Percentiles rank a stretch among this genome's conserved stretches.
Conservation (phyloP, 2,797 vertebrate species). For the Etheostoma nigrum region DNA sequence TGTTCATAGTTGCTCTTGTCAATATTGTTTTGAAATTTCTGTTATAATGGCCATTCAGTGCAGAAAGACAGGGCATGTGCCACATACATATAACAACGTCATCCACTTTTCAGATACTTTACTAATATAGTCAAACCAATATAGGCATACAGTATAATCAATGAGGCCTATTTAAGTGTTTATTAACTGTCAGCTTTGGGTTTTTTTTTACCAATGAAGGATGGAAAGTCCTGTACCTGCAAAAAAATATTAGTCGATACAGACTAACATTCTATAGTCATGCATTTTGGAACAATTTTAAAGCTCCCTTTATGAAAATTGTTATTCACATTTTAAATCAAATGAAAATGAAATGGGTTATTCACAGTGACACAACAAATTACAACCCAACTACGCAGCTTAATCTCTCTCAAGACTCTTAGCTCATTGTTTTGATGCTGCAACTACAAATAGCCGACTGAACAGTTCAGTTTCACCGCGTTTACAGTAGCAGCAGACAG, state of each 20-base stretch:
- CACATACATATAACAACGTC: background rate
- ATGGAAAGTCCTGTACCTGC: no score
- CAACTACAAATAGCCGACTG: background rate
- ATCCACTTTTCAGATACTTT: background rate
- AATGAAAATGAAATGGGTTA: background rate
- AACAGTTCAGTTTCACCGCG: background rate
- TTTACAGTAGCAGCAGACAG: background rate
- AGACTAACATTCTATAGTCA: no score
- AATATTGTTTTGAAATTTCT: background rate
- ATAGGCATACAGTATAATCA: background rate
- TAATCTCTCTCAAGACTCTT: background rate
- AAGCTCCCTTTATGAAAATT: background rate
- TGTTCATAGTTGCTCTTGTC: background rate
- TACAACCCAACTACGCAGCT: background rate
- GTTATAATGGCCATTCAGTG: no score
- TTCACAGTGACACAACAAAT: background rate
- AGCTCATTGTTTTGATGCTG: background rate
- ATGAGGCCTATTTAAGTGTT: background rate
- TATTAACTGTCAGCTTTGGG: background rate
- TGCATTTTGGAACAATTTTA: no score
- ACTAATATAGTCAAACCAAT: background rate
- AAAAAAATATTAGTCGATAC: no score
- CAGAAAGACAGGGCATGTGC: no score
- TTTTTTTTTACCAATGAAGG: background rate
- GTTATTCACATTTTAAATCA: background rate